Base-by-base conservation (phyloP, 2,113 vertebrate species). In the Siphamia tubifer region DNA sequence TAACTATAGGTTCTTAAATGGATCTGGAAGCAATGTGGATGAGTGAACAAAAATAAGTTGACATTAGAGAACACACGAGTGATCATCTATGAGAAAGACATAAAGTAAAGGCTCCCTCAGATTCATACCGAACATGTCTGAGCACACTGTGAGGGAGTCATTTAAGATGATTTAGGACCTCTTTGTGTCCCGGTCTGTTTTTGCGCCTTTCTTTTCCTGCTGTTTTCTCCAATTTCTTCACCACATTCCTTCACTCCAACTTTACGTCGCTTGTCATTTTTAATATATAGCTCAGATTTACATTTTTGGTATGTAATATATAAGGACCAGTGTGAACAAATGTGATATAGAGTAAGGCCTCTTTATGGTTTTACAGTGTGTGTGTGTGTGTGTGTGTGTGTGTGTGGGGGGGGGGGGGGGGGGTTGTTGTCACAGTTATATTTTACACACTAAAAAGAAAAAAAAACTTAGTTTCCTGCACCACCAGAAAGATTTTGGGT, bases 351-450 rank as follows among this genome's bases (percentile, higher is more conserved):
- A 43, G 53, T 36, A n/a, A n/a, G n/a, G n/a, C n/a, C 56, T 51
- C 70, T 63, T 69, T 49, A 58, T 40, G 43, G 49, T 74, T 84
- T 85, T 68, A 79, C 47, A 77, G 72, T n/a, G n/a, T n/a, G n/a
- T n/a, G n/a, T n/a, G 55, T 2, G n/a, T n/a, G n/a, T n/a, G n/a
- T n/a, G n/a, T n/a, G n/a, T n/a, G n/a, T n/a, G n/a, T n/a, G n/a
- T n/a, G n/a, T n/a, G n/a, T n/a, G n/a, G n/a, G n/a, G n/a, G n/a
- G n/a, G n/a, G n/a, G n/a, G n/a, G n/a, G n/a, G 55, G 45, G 77
- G 68, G 63, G 68, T 28, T 40, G 19, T 77, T 75, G 75, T 79
- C 69, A 70, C 35, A 0, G 43, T 66, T 63, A 74, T 71, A 45
- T n/a, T 74, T 56, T 68, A 53, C 45, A 24, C 4, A 4, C 32